Evolutionary conservation across 2,888 invertebrate genomes (phyloP).

Genomic region (Lochmaea crataegi): DNA sequence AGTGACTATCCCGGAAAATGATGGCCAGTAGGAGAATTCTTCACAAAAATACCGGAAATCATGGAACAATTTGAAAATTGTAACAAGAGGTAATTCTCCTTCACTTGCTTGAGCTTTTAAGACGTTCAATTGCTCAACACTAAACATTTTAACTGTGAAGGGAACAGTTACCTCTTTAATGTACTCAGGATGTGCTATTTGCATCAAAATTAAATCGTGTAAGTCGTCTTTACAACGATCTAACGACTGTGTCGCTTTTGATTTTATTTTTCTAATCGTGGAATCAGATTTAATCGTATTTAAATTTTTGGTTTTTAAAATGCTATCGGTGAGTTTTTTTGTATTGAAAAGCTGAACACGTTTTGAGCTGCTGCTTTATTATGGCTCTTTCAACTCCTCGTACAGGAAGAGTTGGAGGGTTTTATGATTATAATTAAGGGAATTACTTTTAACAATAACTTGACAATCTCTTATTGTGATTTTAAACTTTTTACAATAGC

Average conservation of each 20-base stretch:
- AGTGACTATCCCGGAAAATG: slow-evolving; percentile 38
- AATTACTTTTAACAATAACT: no score
- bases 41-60: slow-evolving; percentile 2
- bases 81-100: slow-evolving; percentile 31
- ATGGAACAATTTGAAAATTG: neutral
- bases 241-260: slow-evolving; percentile 29
- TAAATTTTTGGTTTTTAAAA: slow-evolving; percentile 29
- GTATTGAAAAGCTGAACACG: slow-evolving; percentile 4
- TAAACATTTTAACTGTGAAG: slow-evolving; percentile 43
- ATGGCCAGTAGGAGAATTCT: slow-evolving; percentile 35
- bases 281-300: slow-evolving; percentile 39
- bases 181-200: slow-evolving; percentile 39
- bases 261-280: slow-evolving; percentile 39
- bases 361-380: neutral
- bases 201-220: slow-evolving; percentile 10
- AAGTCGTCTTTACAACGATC: slow-evolving; percentile 4
- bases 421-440: no score
- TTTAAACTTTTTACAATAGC: neutral
- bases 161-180: slow-evolving; percentile 42
- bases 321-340: neutral
- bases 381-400: neutral
- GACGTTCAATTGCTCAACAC: slow-evolving; percentile 32
- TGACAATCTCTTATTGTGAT: neutral
- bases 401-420: no score
- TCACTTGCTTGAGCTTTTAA: slow-evolving; percentile 28